Conservation (phyloP, 2,888 invertebrate species). For the Eupithecia centaureata region DNA sequence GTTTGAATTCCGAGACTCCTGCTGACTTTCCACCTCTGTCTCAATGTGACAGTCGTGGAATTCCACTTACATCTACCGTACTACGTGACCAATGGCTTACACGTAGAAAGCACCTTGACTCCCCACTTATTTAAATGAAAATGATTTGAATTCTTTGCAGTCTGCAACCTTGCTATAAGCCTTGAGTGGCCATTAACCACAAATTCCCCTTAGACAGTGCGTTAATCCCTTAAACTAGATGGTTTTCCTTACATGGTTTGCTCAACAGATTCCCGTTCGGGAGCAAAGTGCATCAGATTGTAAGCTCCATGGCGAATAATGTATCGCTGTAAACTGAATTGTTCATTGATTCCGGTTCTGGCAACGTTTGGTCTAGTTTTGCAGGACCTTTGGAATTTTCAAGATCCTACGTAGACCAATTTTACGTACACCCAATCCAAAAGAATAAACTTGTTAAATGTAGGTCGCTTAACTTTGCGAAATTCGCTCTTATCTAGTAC, state of each 20-base stretch:
- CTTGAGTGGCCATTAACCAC: slow-evolving; percentile 7
- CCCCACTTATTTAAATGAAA: neutral
- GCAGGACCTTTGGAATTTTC: neutral
- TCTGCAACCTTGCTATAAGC: neutral
- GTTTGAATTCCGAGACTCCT: neutral
- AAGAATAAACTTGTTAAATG: neutral
- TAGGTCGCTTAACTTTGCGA: neutral
- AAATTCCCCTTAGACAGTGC: slow-evolving; percentile 10
- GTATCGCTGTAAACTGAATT: slow-evolving; percentile 62
- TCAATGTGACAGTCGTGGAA: slow-evolving; percentile 7
- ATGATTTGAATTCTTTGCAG: neutral
- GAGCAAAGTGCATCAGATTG: slow-evolving; percentile 71
- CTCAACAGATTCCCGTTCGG: slow-evolving; percentile 60
- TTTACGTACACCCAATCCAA: neutral
- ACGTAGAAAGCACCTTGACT: neutral
- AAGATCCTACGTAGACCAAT: neutral
- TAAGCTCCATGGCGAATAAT: slow-evolving; percentile 59
- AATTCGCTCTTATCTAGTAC: neutral
- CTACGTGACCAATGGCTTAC: slow-evolving; percentile 1
- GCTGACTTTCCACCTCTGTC: neutral
- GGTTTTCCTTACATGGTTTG: slow-evolving; percentile 47
- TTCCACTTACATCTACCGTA: slow-evolving; percentile 8
- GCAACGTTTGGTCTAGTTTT: slow-evolving; percentile 28
- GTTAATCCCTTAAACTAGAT: slow-evolving; percentile 23
- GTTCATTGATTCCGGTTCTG: slow-evolving; percentile 47